Evolutionary conservation across 2,888 invertebrate species (phyloP), one percentile per base, ranked within the genome.

Genomic region (Calliphora vomitoria): DNA sequence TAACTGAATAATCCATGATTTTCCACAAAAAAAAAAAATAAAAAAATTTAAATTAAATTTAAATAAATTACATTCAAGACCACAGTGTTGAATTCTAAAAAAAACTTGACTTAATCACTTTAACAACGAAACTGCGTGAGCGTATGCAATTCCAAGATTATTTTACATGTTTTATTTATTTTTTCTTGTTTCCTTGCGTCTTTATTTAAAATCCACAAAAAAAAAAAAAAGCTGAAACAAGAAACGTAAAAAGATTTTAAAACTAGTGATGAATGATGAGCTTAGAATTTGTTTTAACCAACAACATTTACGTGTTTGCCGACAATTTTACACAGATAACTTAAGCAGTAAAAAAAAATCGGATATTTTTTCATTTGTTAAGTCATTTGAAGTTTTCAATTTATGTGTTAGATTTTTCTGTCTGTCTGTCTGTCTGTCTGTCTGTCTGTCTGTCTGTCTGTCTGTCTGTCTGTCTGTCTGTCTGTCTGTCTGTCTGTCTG

Each of bases 231-330:
- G 4, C 4, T 4, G 5, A 18, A 13, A 13, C 41, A 44, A 53
- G 38, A 71, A 58, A n/a, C 15, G n/a, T 44, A 31, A 18, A 50
- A 44, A 60, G 62, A 66, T 44, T 75, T 82, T 68, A n/a, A 20
- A 75, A 69, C 13, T 11, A n/a, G 38, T 72, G 76, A 81, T 82
- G 85, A 78, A 82, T 86, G 86, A 68, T 75, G 58, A 58, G 78
- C 35, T 64, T 64, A 41, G 53, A 41, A 62, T 47, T 18, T 44
- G 25, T 72, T 76, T 68, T 66, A 68, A 38, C 50, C 86, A 81
- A 81, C 74, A 82, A 83, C 44, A 78, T 81, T 85, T 82, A 85
- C 84, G 82, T 82, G 85, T 82, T 85, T 64, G 69, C 74, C 78
- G 82, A 69, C 85, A 85, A 82, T 85, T 85, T 78, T 64, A 69